Base-by-base conservation (phyloP, 2,113 vertebrate species). In the Vimba vimba region DNA sequence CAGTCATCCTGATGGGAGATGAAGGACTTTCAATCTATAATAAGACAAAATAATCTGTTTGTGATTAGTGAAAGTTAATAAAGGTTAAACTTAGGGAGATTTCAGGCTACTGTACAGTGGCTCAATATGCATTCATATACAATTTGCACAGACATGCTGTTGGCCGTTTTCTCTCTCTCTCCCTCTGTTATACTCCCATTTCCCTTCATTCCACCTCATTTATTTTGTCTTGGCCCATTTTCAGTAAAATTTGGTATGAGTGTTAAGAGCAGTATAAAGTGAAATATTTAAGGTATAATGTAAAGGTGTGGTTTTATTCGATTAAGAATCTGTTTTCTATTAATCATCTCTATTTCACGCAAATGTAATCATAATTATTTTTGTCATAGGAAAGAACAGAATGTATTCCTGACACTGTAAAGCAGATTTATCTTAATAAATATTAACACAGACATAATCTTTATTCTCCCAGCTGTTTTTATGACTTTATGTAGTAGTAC, bases 1-100 rank as follows among this genome's bases (percentile, higher is more conserved):
- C 1, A 93, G 93, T 60, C 90, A 91, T 12, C 97, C 97, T 4
- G 93, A 88, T 15, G 96, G 97, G 88, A 96, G 94, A 90, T 95
- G 93, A 87, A 90, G 87, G 80, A 77, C 77, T 66, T 39, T 57
- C 33, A 19, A 50, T 82, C n/a, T 86, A 59, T 52, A 79, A 83
- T 27, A 75, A 75, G n/a, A 69, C 50, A 50, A 69, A 19, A 62
- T 27, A 83, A 79, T n/a, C 33, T 62, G 21, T 87, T 81, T 50
- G 27, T 85, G 62, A 83, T 79, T 80, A 83, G 33, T 75, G 64
- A 85, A 77, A 75, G 55, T 60, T 30, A 87, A 43, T 77, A 74
- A 85, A 84, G 80, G 47, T 60, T n/a, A 74, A 76, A 82, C 68
- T 88, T 83, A 74, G 66, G 27, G 25, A 57, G 73, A 15, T 85